These are phyloP conservation scores for Phania funesta DNA, from an alignment of 2,888 invertebrate species.

Conservation along the genomic window DNA sequence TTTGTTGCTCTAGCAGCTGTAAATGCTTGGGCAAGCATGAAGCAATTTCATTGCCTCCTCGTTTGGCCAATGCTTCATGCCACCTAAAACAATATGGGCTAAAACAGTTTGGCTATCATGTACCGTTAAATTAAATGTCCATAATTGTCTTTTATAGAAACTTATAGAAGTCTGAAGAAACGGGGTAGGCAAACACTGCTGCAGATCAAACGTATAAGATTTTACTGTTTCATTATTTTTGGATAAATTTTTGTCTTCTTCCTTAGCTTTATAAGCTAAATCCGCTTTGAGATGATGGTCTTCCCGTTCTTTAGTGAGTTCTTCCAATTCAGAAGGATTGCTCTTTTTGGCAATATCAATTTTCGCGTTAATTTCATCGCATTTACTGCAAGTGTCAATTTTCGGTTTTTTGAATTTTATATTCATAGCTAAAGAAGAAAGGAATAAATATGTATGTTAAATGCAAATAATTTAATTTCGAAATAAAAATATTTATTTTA, in stretches of 20 bases:
- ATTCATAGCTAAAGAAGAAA: neutral
- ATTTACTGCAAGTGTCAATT: slow-evolving; percentile 46
- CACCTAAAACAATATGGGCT: slow-evolving; percentile 64
- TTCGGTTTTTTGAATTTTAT: slow-evolving; percentile 47
- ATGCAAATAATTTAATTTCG: neutral
- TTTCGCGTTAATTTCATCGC: slow-evolving; percentile 18
- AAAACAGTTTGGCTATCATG: slow-evolving; percentile 58
- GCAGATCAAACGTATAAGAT: slow-evolving; percentile 63
- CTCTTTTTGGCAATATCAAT: slow-evolving; percentile 52
- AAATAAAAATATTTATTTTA: neutral
- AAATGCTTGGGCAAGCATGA: slow-evolving; percentile 60
- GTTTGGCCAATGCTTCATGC: slow-evolving; percentile 61
- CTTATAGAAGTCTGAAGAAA: too few species aligned
- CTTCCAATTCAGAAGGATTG: neutral
- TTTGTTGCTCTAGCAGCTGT: too few species aligned
- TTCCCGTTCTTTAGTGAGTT: slow-evolving; percentile 49
- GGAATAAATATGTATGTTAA: slow-evolving; percentile 11
- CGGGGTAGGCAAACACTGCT: slow-evolving; percentile 39
- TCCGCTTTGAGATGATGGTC: slow-evolving; percentile 54
- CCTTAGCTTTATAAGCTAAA: slow-evolving; percentile 54
- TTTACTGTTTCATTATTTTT: slow-evolving; percentile 9
- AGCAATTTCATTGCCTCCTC: slow-evolving; percentile 65
- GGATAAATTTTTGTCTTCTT: slow-evolving; percentile 51
- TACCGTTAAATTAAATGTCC: slow-evolving; percentile 64
- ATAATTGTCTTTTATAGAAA: slow-evolving; percentile 57